A percentile compares a stretch with the other conserved stretches of the same genome.
Conservation (phyloP, 2,888 invertebrate species). For the Portevinia maculata region DNA sequence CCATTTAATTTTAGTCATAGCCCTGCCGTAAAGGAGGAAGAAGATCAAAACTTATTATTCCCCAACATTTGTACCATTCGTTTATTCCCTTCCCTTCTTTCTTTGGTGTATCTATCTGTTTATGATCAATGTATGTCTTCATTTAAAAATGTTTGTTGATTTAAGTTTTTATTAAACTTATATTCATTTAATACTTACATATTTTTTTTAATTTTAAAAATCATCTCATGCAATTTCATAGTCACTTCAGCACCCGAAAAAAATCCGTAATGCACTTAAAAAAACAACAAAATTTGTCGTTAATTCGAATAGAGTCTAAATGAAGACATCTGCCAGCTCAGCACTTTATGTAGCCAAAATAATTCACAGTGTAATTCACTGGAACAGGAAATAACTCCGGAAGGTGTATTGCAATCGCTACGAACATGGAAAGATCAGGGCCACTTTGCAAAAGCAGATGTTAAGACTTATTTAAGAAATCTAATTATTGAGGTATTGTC, state of each 20-base stretch:
- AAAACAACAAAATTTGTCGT: conserved; percentile 53
- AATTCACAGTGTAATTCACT: conserved; percentile 51
- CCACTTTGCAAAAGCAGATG: conserved; percentile 45
- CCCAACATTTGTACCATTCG: too few species aligned
- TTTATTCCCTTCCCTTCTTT: too few species aligned
- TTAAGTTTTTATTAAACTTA: background rate
- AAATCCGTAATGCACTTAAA: conserved; percentile 10
- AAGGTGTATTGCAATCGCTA: conserved; percentile 81
- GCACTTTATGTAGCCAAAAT: conserved; percentile 83
- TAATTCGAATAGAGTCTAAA: conserved; percentile 83
- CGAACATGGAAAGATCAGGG: conserved; percentile 82
- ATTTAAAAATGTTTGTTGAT: too few species aligned
- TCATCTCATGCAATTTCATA: conserved; percentile 35
- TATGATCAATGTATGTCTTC: too few species aligned
- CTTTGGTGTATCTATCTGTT: too few species aligned
- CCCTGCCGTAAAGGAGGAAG: too few species aligned
- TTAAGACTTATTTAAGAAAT: conserved; percentile 52
- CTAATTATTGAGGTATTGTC: conserved; percentile 53
- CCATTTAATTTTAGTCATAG: too few species aligned
- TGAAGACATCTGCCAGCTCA: conserved; percentile 85
- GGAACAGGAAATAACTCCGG: conserved; percentile 77
- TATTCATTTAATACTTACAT: background rate
- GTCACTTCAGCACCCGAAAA: conserved; percentile 29
- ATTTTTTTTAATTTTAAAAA: conserved; percentile 16
- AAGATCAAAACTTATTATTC: too few species aligned